Evolutionary conservation across 2,888 invertebrate species (phyloP), one percentile per base, ranked within the genome.

Genomic region (Ptilodon capucinus): DNA sequence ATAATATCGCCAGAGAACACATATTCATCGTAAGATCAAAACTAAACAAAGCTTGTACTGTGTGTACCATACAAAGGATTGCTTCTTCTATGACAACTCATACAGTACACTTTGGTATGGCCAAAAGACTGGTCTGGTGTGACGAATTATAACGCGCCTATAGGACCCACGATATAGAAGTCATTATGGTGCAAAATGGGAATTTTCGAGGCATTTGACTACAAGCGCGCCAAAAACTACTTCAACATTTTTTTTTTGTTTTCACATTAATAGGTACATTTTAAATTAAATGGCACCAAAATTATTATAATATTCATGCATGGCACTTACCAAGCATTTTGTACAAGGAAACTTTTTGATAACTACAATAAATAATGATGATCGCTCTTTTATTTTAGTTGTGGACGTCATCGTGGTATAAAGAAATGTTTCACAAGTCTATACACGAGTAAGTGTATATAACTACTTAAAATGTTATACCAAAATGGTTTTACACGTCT

Each of bases 271-370:
- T 59, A 58, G 56, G 53, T 57, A 44, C 51, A 45, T 59, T 59
- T 51, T 28, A 54, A 55, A 48, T 50, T 64, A 62, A 54, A 40
- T 55, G 60, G 60, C 57, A 59, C 59, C 59, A 55, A 66, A 60
- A 61, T 19, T 19, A 52, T 54, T 41, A 52, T 53, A 52, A 43
- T 48, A 59, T 59, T 55, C 57, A 74, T 75, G 72, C 57, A 74
- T 75, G 72, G 72, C 74, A 76, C 75, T 69, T 70, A 59, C 41
- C 52, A 59, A 64, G 54, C 50, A 53, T 42, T 57, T 62, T 58
- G 49, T 63, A 57, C 51, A 65, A 40, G 49, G 54, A 54, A 56
- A 54, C 13, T 46, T 48, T 60, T 53, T 25, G 36, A 52, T 61
- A 51, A 61, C 61, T 64, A 61, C 39, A 41, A 57, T 53, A 51